Evolutionary conservation across 1,140 invertebrate species (phyloP).

Genomic region (Lepidurus packardi): DNA sequence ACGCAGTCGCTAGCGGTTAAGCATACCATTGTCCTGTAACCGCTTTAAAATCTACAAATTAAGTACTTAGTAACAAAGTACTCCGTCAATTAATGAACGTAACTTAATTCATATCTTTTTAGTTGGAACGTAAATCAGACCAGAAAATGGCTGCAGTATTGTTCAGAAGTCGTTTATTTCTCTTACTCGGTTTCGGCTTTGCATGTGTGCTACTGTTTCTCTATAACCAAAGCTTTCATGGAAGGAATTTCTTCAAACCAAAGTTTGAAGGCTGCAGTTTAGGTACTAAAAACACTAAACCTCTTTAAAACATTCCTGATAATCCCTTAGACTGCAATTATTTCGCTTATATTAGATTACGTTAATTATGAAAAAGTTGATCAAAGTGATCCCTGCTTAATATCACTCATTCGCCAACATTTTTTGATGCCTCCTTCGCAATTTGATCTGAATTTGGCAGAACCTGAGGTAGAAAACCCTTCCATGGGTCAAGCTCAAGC

Average conservation of each 20-base stretch:
- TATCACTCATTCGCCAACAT: slow-evolving; percentile 37
- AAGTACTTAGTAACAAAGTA: no score
- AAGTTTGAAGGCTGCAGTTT: slow-evolving; percentile 9
- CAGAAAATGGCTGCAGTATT: background rate
- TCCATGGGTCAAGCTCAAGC: slow-evolving; percentile 47
- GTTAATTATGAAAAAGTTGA: slow-evolving; percentile 30
- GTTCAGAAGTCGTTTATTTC: background rate
- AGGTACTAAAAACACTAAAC: background rate
- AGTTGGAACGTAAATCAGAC: no score
- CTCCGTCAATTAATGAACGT: no score
- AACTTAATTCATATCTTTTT: no score
- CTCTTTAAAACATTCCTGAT: background rate
- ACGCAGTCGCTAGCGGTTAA: no score
- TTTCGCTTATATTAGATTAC: slow-evolving; percentile 26
- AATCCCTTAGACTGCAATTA: background rate
- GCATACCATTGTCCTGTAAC: no score
- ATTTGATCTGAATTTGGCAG: slow-evolving; percentile 36
- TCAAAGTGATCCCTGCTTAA: slow-evolving; percentile 38
- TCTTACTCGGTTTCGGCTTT: background rate
- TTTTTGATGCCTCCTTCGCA: slow-evolving; percentile 40
- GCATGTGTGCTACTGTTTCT: background rate
- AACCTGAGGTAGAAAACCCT: slow-evolving; percentile 42
- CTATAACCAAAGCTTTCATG: background rate
- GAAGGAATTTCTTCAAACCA: background rate
- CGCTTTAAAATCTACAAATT: no score